Evolutionary conservation across 2,797 vertebrate species (phyloP), one percentile per base, ranked within the genome.

Genomic region (Onychomys arenicola): DNA sequence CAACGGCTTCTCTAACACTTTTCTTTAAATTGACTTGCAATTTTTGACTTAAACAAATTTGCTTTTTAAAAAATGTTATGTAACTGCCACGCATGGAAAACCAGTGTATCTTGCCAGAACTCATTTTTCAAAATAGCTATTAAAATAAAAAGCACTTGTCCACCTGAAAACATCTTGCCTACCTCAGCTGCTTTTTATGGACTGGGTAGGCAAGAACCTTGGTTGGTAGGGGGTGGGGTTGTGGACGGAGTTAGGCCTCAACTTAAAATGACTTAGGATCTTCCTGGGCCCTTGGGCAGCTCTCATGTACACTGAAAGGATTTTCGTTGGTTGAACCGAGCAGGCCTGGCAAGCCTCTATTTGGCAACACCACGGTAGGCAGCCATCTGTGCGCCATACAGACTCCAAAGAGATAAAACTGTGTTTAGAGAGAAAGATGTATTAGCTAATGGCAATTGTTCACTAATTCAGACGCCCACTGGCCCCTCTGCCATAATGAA

Each of bases 291-390:
- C 84, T 83, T 71, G 46, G 2, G 90, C 90, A 96, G 83, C 86
- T 95, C 88, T 75, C 10, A 0, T 69, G 13, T 83, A 23, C 97
- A 91, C 93, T 93, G 85, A 89, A 95, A 75, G 59, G 91, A 93
- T 96, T 94, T 91, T 93, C 29, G 0, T 3, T 86, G 95, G 93
- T 95, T 94, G 92, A 92, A 97, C 95, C 52, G 0, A 92, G 77
- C 37, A 49, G 63, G 95, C 69, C 95, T 96, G 95, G 96, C 95
- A 96, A 83, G 93, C 63, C 94, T 95, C 89, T 96, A 95, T 97
- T 96, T 97, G 97, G 97, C 97, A 98, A 95, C 92, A 97, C 92
- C 94, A 89, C 80, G 95, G 93, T 96, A 96, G 86, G 94, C 92
- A 84, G 92, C 97, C 97, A 97, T 98, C 97, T 97, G 97, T 96